phyloP scores from a whole-genome alignment of 1,140 invertebrate genomes.

The Papilio xuthus region DNA sequence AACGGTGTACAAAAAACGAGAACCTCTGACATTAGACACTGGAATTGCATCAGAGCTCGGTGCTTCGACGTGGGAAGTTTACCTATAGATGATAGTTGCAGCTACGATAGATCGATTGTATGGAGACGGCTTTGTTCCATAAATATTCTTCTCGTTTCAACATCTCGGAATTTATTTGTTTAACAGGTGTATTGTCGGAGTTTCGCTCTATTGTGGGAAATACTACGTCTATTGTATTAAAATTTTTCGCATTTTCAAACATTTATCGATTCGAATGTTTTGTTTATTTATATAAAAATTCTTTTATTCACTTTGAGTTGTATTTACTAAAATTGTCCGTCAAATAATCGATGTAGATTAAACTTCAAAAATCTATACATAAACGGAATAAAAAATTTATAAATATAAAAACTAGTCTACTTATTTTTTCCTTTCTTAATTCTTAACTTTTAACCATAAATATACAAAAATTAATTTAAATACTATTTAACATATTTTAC shows the following conservation, averaged over 20 bases:
- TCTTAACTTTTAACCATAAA: too few relatives aligned
- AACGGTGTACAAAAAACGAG: slow-evolving; percentile 75
- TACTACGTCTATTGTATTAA: not conserved
- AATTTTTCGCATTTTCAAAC: not conserved
- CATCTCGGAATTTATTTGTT: not conserved
- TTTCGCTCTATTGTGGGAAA: not conserved
- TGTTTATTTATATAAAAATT: not conserved
- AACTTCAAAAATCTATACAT: too few relatives aligned
- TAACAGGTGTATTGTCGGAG: not conserved
- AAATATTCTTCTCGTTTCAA: not conserved
- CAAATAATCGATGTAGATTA: too few relatives aligned
- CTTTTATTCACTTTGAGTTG: not conserved
- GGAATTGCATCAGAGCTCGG: slow-evolving; percentile 71
- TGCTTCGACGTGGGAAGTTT: slow-evolving; percentile 68
- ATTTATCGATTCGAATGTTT: not conserved
- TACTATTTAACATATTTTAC: too few relatives aligned
- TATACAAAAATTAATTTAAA: too few relatives aligned
- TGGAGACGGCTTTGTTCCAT: slow-evolving; percentile 47
- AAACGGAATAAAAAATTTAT: too few relatives aligned
- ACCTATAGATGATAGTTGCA: slow-evolving; percentile 49
- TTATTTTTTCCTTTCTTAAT: too few relatives aligned
- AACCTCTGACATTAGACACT: slow-evolving; percentile 75
- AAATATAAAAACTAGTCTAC: too few relatives aligned
- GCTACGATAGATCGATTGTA: slow-evolving; percentile 39
- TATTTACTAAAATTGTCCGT: not conserved